Percentiles rank a stretch among this genome's conserved stretches.
Evolutionary conservation across 2,113 vertebrate genomes (phyloP).

Genomic region (Oreochromis tanganicae): DNA sequence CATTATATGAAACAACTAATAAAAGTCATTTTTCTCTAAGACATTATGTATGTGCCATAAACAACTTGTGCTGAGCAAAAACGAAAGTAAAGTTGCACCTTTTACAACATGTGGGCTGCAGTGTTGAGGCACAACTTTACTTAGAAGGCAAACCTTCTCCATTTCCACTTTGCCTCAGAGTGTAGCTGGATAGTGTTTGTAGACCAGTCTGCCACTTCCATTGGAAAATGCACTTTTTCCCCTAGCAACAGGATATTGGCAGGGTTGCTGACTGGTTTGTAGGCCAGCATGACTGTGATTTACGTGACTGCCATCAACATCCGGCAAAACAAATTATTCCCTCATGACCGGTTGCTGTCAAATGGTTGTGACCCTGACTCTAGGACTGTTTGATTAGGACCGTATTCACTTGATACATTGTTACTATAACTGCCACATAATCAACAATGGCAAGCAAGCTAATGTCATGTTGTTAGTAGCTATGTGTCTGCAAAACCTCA

Average conservation of each 20-base stretch:
- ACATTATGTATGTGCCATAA: not conserved
- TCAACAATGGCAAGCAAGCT: not conserved
- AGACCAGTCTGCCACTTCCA: not conserved
- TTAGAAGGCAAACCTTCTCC: not conserved
- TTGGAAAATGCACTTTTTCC: accelerated
- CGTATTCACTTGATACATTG: not conserved
- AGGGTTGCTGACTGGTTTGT: not conserved
- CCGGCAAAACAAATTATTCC: not conserved
- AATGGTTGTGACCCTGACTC: not conserved
- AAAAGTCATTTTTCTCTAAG: not conserved
- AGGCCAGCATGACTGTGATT: not conserved
- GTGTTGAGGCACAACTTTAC: not conserved
- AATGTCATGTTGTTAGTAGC: not conserved
- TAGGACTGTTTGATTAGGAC: not conserved
- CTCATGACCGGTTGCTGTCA: not conserved
- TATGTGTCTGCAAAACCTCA: not conserved
- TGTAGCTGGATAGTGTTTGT: not conserved
- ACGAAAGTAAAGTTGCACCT: not conserved
- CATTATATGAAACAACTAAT: not conserved
- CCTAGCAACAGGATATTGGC: not conserved
- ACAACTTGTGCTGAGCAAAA: not conserved
- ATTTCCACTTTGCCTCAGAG: not conserved
- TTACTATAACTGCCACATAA: not conserved
- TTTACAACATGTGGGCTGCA: not conserved
- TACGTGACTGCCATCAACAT: not conserved